Evolutionary conservation across 2,797 vertebrate species (phyloP).

Genomic region (Ptychobarbus kaznakovi): DNA sequence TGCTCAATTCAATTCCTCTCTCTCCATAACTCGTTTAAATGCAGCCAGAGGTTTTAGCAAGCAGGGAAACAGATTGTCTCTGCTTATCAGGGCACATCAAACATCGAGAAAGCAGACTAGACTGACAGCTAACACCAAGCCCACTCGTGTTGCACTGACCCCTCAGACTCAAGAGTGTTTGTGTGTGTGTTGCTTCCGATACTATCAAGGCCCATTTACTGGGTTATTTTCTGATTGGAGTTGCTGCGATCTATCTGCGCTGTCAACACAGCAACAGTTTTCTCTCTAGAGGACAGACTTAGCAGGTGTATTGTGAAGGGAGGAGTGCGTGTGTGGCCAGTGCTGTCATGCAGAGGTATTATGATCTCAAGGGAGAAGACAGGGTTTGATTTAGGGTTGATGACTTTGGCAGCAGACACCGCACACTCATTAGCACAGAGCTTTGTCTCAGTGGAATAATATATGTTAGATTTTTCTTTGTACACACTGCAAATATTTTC

Average conservation of each 20-base stretch:
- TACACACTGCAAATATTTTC: constrained; percentile 55
- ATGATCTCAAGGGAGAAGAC: constrained; percentile 45
- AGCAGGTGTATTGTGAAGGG: constrained; percentile 14
- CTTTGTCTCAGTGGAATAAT: constrained; percentile 54
- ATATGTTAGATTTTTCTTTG: constrained; percentile 55
- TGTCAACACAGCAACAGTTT: constrained; percentile 15
- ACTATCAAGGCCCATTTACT: constrained; percentile 69
- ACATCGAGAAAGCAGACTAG: constrained; percentile 30
- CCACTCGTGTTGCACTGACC: constrained; percentile 34
- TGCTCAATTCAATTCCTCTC: constrained; percentile 7
- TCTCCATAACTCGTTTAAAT: constrained; percentile 52
- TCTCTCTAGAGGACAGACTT: constrained; percentile 30
- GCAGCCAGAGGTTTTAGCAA: constrained; percentile 46
- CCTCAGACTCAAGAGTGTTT: background rate
- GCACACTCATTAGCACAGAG: constrained; percentile 52
- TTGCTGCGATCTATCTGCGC: constrained; percentile 25
- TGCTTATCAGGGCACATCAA: constrained; percentile 57
- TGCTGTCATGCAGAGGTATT: constrained; percentile 46
- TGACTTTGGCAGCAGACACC: constrained; percentile 53
- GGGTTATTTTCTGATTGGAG: constrained; percentile 57
- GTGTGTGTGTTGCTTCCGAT: constrained; percentile 15
- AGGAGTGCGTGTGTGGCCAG: constrained; percentile 18
- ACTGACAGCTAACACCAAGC: constrained; percentile 48
- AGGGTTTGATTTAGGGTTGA: constrained; percentile 57
- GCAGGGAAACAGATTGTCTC: constrained; percentile 46